phyloP scores from a whole-genome alignment of 2,113 vertebrate species.

The Lophochroa leadbeateri region DNA sequence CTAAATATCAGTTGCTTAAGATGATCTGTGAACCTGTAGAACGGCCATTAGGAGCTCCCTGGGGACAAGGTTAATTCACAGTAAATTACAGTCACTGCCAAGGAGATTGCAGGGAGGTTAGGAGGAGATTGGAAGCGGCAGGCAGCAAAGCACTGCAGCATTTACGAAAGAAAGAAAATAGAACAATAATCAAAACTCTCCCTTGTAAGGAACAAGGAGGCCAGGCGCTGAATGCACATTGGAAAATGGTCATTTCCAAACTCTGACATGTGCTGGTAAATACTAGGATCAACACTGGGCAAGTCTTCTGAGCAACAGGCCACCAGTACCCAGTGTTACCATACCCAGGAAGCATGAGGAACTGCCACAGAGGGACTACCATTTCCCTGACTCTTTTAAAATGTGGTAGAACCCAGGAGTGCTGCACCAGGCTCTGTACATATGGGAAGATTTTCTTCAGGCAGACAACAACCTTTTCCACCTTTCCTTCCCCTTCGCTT shows the following conservation, averaged over 20 bases:
- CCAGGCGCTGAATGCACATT: background rate
- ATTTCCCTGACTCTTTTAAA: background rate
- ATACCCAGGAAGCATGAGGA: background rate
- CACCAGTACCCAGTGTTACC: background rate
- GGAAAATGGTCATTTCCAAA: background rate
- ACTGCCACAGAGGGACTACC: background rate
- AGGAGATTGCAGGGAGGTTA: constrained; percentile 63
- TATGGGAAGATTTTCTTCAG: background rate
- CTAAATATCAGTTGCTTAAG: constrained; percentile 70
- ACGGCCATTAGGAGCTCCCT: constrained; percentile 65
- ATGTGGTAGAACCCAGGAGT: background rate
- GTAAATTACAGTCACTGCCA: constrained; percentile 72
- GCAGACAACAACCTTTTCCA: background rate
- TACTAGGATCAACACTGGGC: background rate
- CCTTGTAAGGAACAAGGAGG: background rate
- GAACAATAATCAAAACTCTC: constrained; percentile 52
- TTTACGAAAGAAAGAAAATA: constrained; percentile 48
- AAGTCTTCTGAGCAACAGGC: background rate
- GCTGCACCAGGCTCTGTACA: background rate
- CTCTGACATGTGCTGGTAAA: background rate
- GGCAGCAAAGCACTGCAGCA: constrained; percentile 38
- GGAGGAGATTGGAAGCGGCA: constrained; percentile 28
- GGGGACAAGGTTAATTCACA: constrained; percentile 71
- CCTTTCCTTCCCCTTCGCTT: background rate
- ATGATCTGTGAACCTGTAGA: constrained; percentile 68